Evolutionary conservation across 2,113 vertebrate species (phyloP).

Genomic region (Colinus virginianus): DNA sequence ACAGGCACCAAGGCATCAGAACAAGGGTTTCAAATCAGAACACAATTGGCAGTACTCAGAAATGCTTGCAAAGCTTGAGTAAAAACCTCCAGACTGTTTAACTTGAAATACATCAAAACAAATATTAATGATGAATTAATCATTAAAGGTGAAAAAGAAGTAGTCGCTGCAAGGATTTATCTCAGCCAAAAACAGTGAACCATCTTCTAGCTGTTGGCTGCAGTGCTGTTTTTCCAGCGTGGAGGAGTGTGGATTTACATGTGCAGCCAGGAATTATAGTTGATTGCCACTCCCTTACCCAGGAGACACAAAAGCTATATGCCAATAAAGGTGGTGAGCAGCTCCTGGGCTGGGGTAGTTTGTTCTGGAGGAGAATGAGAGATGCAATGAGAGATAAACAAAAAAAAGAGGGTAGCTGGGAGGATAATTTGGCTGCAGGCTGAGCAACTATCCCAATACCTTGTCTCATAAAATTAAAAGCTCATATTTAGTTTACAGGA

Average conservation of each 20-base stretch:
- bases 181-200: not conserved
- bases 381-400: not conserved
- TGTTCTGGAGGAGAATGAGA: not conserved
- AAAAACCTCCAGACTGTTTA: conserved; percentile 50
- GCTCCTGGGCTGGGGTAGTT: not conserved
- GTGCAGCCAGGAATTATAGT: conserved; percentile 22
- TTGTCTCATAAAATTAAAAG: not conserved
- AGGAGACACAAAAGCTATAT: not conserved
- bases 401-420: not conserved
- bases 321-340: not conserved
- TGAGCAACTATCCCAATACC: not conserved
- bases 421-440: not conserved
- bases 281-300: conserved; percentile 5
- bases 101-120: conserved; percentile 55
- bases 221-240: not conserved
- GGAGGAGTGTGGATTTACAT: conserved; percentile 42
- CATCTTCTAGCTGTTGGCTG: conserved; percentile 8
- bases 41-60: not conserved
- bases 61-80: not conserved
- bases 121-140: conserved; percentile 44
- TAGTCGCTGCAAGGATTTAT: conserved; percentile 5
- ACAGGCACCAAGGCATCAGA: not conserved
- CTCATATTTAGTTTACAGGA: not conserved
- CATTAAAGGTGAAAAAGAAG: conserved; percentile 51
- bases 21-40: rapidly evolving